Percentiles rank a stretch among this genome's conserved stretches.
Conservation (phyloP, 1,140 invertebrate species). For the Copidosoma floridanum region DNA sequence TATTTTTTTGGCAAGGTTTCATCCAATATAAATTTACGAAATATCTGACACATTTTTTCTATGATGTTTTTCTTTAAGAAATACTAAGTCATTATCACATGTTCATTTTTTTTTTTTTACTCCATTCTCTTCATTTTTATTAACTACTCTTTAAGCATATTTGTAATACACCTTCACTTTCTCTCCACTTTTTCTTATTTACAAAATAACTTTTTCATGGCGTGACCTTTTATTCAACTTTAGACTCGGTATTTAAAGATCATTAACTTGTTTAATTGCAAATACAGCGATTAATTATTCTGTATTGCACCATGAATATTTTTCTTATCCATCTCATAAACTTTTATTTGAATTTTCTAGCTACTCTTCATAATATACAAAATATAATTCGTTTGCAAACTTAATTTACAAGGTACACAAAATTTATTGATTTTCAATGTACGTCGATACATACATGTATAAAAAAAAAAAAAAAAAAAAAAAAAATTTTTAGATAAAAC, state of each 20-base stretch:
- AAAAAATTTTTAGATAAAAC: no score
- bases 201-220: conserved; percentile 23
- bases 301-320: no score
- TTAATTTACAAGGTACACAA: no score
- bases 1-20: conserved; percentile 46
- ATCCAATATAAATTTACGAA: conserved; percentile 50
- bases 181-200: conserved; percentile 18
- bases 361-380: no score
- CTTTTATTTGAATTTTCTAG: no score
- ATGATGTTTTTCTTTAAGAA: conserved; percentile 26
- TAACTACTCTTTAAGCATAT: no score
- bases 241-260: not conserved
- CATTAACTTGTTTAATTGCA: conserved; percentile 1
- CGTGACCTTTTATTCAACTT: not conserved
- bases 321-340: conserved; percentile 5
- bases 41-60: conserved; percentile 40
- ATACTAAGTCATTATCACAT: conserved; percentile 31
- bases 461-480: not conserved
- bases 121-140: conserved; percentile 6
- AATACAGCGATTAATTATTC: conserved; percentile 1
- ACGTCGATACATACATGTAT: no score
- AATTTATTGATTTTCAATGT: no score
- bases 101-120: conserved; percentile 23
- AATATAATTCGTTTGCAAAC: no score
- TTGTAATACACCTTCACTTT: conserved; percentile 7